phyloP scores from a whole-genome alignment of 2,888 invertebrate genomes.

The Dolomedes plantarius region DNA sequence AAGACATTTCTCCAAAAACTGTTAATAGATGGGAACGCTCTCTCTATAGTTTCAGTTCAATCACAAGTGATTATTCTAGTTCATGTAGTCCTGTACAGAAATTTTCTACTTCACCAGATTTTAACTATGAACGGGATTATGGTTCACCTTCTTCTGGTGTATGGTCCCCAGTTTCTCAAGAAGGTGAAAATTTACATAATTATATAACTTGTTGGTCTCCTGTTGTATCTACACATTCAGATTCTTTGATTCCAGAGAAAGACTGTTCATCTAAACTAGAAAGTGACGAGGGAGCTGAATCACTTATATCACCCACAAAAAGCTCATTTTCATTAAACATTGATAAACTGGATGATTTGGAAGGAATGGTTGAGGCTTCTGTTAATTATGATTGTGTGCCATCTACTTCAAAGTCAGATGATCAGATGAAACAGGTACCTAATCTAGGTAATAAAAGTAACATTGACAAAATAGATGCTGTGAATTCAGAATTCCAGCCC shows the following conservation, averaged over 20 bases:
- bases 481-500: too few relatives aligned
- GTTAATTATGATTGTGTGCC: too few relatives aligned
- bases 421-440: too few relatives aligned
- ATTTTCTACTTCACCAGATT: neutral
- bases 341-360: too few relatives aligned
- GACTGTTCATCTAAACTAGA: too few relatives aligned
- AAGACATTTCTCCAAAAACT: too few relatives aligned
- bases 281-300: too few relatives aligned
- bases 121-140: neutral
- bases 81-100: neutral
- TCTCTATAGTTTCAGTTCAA: neutral
- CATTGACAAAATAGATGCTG: neutral
- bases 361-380: too few relatives aligned
- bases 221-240: neutral
- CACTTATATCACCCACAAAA: too few relatives aligned
- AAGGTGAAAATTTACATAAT: neutral
- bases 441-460: constrained; percentile 23
- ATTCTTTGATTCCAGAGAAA: neutral
- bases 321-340: too few relatives aligned
- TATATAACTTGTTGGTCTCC: neutral
- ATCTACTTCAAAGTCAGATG: too few relatives aligned
- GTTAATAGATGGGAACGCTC: neutral
- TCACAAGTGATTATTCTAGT: neutral
- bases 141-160: neutral
- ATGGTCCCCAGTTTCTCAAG: neutral